Evolutionary conservation across 2,888 invertebrate species (phyloP), one percentile per base, ranked within the genome.

Genomic region (Drosophila anceps): DNA sequence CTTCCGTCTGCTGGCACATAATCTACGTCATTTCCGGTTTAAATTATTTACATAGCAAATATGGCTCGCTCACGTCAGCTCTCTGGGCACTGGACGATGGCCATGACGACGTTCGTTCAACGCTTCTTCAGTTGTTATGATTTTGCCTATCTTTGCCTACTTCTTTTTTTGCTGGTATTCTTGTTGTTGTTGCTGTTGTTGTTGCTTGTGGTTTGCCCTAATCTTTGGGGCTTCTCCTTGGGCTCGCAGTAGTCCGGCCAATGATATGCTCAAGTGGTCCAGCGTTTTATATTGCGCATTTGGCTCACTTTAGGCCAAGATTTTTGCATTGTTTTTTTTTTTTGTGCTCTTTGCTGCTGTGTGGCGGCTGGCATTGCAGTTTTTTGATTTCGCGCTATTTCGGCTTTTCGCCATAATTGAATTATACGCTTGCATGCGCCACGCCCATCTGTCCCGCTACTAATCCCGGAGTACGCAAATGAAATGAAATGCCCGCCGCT

Each of bases 1-100:
- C 77, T 81, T 90, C 82, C 84, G 84, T 76, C 81, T 81, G 72
- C 81, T 70, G 79, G 79, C 75, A 72, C 71, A 82, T 88, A 86
- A 86, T 84, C 83, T 84, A 74, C 84, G 78, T 86, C 85, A 81
- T 83, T 89, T 88, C 82, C 79, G 79, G 73, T 80, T 75, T 81
- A 82, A 84, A 87, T 82, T 87, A 82, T 90, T 90, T 90, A 79
- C 86, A 78, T 76, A 85, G 75, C 62, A 74, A 87, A 81, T 70
- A 75, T 72, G 79, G 73, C 76, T 69, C 78, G 75, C 83, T 70
- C 70, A 80, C 65, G 70, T 67, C 15, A 53, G 29, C 27, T 27
- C n/a, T 43, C 27, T 18, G 24, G 54, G 2, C 50, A n/a, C 24
- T 44, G 41, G n/a, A 39, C 24, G 10, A 13, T 35, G 24, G 27